Percentiles rank a stretch among this genome's conserved stretches.
These are phyloP conservation scores for Whitmania pigra DNA, from an alignment of 1,140 invertebrate species.

Conservation along the genomic window DNA sequence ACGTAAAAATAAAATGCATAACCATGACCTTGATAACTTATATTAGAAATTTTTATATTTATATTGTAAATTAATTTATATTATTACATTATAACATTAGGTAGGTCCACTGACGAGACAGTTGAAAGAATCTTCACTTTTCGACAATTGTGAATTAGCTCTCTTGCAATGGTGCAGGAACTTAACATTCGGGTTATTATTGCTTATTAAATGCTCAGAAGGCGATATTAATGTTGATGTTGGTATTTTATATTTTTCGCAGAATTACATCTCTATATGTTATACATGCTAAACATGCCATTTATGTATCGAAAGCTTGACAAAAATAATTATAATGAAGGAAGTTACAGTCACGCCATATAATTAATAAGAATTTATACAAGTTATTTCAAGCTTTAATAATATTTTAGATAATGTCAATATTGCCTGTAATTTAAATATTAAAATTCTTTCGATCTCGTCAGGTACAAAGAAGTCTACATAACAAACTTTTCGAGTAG, in stretches of 20 bases:
- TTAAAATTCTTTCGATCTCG: neutral
- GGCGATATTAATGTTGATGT: no score
- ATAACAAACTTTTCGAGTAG: neutral
- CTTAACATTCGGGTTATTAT: neutral
- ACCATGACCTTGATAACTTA: no score
- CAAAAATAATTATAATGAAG: neutral
- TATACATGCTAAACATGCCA: no score
- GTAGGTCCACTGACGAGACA: neutral
- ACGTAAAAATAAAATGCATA: no score
- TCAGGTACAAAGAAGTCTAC: neutral
- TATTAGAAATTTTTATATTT: neutral
- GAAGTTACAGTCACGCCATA: no score
- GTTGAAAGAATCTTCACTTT: conserved; percentile 3
- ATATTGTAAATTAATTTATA: neutral
- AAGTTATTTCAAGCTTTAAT: neutral
- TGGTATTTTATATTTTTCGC: neutral
- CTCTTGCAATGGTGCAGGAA: conserved; percentile 8
- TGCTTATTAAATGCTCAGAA: neutral
- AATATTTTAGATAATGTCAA: neutral
- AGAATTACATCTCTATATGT: no score
- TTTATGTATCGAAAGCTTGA: no score
- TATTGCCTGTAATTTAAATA: neutral
- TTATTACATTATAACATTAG: neutral
- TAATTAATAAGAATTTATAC: neutral
- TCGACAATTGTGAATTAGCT: neutral